Percentiles rank a stretch among this genome's conserved stretches.
These are phyloP conservation scores for Lichenostomus cassidix DNA, from an alignment of 2,113 vertebrate species.

Conservation along the genomic window DNA sequence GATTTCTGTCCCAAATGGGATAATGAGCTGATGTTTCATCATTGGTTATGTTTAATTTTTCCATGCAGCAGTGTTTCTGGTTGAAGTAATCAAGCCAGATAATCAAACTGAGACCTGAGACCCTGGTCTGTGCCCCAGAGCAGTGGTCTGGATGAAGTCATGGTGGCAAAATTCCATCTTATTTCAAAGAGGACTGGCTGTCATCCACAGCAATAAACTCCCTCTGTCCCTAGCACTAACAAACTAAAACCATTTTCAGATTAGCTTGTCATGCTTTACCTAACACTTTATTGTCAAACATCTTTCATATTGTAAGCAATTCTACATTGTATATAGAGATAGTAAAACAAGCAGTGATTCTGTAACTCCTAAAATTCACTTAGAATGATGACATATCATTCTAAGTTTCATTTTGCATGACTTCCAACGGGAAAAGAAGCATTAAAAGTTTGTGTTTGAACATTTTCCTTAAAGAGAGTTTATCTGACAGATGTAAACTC, in stretches of 20 bases:
- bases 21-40: neutral
- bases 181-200: neutral
- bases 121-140: neutral
- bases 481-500: neutral
- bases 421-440: neutral
- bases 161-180: neutral
- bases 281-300: neutral
- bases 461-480: neutral
- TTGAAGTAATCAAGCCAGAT: neutral
- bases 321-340: neutral
- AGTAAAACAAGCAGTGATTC: slow-evolving; percentile 10
- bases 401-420: slow-evolving; percentile 8
- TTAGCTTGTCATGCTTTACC: neutral
- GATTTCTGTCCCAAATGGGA: neutral
- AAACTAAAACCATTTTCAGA: neutral
- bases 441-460: neutral
- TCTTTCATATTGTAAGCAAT: slow-evolving; percentile 19
- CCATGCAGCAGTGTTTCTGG: neutral
- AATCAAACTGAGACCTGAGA: neutral
- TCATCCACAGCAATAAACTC: neutral
- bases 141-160: neutral
- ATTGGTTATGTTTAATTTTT: neutral
- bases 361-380: slow-evolving; percentile 3
- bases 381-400: neutral
- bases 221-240: neutral